Evolutionary conservation across 64 coral and sea anemone species (phyloP), one percentile per base, ranked within the genome.

Genomic region (Montipora sp.): DNA sequence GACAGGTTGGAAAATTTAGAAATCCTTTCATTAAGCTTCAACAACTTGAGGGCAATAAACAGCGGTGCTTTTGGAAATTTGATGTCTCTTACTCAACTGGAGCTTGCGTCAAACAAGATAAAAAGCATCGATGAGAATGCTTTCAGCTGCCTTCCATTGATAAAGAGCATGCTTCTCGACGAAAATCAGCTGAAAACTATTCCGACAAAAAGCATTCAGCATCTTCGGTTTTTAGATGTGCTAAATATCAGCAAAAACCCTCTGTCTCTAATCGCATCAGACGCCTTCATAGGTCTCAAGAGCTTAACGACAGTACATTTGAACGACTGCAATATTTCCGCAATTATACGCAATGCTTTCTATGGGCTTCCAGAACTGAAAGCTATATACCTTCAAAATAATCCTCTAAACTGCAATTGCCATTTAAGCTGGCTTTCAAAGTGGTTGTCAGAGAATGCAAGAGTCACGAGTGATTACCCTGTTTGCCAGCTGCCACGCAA

Each of bases 321-420:
- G 10, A 78, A 36, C 10, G 49, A 76, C 47, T 87, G 77, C 51
- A 66, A 87, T 15, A 59, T 93, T 19, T 47, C 74, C 23, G 69
- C 48, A 24, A 66, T 93, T 57, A 75, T 80, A 71, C 57, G 88
- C 65, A 61, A 46, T 9, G 47, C 91, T n/a, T 93, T 93, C 14
- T 23, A 71, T 60, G 60, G 24, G 1, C 77, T 93, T 66, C 61
- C 27, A 50, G 51, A 48, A 3, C 49, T 80, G 5, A 49, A 15
- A 3, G 5, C 74, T 14, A 14, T 93, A 19, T 51, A 43, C 75
- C 23, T 93, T 2, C 3, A 74, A 77, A 86, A 78, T 13, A 93
- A 93, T 22, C 83, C 83, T 49, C 3, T 93, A 4, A 22, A 88
- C 0, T 93, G 91, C 27, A 61, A 93, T 22, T 93, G 91, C 44